A percentile compares a stretch with the other conserved stretches of the same genome.
Evolutionary conservation across 2,797 vertebrate genomes (phyloP).

Genomic region (Falco novaeseelandiae): DNA sequence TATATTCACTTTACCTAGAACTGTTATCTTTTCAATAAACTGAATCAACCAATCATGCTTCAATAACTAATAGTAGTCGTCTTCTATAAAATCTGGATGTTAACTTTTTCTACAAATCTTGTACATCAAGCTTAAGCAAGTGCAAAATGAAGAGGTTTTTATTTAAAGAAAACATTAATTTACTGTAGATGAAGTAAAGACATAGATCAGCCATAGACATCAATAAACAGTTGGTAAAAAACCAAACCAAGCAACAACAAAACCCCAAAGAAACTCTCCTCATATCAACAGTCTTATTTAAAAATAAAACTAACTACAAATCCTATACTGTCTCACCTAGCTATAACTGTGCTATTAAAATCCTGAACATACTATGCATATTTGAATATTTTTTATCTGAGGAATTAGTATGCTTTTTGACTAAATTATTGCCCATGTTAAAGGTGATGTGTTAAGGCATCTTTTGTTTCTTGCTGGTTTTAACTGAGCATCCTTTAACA

Average conservation of each 20-base stretch:
- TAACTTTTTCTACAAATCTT: background rate
- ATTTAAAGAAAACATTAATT: background rate
- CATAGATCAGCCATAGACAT: background rate
- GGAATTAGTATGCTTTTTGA: background rate
- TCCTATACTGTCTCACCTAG: background rate
- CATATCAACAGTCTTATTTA: background rate
- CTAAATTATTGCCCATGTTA: background rate
- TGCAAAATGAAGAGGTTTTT: background rate
- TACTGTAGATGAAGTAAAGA: background rate
- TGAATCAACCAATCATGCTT: background rate
- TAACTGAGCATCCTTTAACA: background rate
- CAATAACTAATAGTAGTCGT: background rate
- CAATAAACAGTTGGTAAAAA: background rate
- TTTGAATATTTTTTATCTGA: background rate
- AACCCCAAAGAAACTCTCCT: background rate
- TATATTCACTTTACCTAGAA: background rate
- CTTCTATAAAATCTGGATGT: background rate
- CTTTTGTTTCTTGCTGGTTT: background rate
- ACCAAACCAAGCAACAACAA: background rate
- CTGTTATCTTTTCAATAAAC: background rate
- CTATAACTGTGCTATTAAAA: background rate
- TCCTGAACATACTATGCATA: background rate
- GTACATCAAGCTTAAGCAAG: background rate
- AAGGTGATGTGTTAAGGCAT: background rate
- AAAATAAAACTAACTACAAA: background rate